Evolutionary conservation across 2,888 invertebrate species (phyloP), one percentile per base, ranked within the genome.

Genomic region (Cheilosia scutellata): DNA sequence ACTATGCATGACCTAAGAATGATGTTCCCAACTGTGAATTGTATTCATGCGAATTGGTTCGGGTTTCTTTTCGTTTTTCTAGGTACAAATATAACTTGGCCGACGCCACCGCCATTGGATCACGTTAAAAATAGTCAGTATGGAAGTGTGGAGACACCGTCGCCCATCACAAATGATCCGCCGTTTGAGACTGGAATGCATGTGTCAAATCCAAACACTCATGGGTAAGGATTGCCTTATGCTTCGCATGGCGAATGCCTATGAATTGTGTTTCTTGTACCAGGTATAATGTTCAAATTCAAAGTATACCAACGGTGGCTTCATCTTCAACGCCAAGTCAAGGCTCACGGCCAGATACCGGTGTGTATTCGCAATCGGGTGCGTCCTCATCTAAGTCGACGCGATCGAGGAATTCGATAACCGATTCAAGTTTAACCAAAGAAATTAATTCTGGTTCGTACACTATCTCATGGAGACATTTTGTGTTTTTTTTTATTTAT

Each of bases 401-500:
- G n/a, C 89, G 89, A 65, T 93, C 47, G 33, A 89, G 91, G 37
- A 89, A 90, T 76, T 90, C 91, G 4, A 88, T 89, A 25, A 90
- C 89, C 51, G 90, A 90, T 80, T 87, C 91, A 13, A 91, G 90
- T 76, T 88, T 92, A 72, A 92, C 93, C 31, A 94, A 93, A 88
- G 94, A 94, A 89, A 91, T 94, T 33, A 94, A 94, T 90, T 93
- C 93, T 60, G 93, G 93, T 93, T 88, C 37, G 80, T 82, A 11
- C 11, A 37, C 37, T 37, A 4, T 37, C 11, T 3, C 4, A 37
- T 11, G 37, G 3, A 33, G 33, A 33, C 33, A 20, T 20, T 20
- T 9, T 13, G 2, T 13, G 5, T 29, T 5, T 31, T 9, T 29
- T 42, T 53, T 55, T 13, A 31, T 40, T 5, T 6, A 20, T 16